A percentile compares a stretch with the other conserved stretches of the same genome.
Evolutionary conservation across 2,113 vertebrate genomes (phyloP).

Genomic region (Pelvicachromis taeniatus): DNA sequence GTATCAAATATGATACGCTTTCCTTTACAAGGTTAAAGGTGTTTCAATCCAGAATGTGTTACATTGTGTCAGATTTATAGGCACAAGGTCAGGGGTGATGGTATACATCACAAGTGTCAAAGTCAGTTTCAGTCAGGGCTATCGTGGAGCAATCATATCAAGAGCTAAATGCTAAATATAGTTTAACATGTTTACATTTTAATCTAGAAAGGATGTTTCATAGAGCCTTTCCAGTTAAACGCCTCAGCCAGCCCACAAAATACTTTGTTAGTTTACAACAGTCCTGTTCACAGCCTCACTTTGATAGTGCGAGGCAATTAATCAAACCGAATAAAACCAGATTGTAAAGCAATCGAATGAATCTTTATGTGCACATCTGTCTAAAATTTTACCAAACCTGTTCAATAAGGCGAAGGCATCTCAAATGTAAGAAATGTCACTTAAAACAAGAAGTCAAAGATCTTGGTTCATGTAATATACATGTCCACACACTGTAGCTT

Average conservation of each 20-base stretch:
- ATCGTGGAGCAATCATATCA: neutral
- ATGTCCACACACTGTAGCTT: neutral
- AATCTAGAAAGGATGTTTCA: neutral
- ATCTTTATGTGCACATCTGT: neutral
- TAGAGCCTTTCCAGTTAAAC: neutral
- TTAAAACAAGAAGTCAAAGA: neutral
- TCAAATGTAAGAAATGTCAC: neutral
- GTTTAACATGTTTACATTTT: neutral
- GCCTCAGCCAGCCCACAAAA: neutral
- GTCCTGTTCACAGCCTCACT: neutral
- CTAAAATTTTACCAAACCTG: neutral
- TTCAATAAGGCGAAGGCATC: neutral
- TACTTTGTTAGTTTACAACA: neutral
- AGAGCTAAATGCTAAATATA: neutral
- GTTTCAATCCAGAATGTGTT: neutral
- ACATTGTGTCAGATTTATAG: neutral
- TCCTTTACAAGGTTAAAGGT: neutral
- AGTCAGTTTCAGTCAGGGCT: neutral
- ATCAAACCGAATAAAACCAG: neutral
- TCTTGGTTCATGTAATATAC: neutral
- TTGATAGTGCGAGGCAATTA: neutral
- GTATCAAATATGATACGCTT: neutral
- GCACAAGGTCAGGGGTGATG: neutral
- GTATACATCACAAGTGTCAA: neutral
- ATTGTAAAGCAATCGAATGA: neutral